Evolutionary conservation across 2,113 vertebrate genomes (phyloP), one percentile per base, ranked within the genome.

Genomic region (Corydoras maculifer): DNA sequence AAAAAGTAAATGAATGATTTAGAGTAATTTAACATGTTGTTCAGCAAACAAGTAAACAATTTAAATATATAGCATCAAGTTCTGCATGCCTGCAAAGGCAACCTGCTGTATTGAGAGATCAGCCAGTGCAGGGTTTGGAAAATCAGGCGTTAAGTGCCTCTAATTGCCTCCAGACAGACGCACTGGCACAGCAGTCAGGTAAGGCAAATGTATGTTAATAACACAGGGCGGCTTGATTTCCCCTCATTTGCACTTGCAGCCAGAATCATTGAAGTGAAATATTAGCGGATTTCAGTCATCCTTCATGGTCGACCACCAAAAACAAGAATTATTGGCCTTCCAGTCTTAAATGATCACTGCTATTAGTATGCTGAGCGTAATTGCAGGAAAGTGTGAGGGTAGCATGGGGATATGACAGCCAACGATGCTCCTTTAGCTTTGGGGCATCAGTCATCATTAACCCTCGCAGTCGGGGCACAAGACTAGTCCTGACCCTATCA

Each of bases 371-470:
- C 67, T 54, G 25, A 61, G 43, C 73, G 72, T 85, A 84, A 87
- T 58, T 78, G 67, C 49, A 49, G 65, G 79, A 78, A 84, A 88
- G 77, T 65, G 79, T 78, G 84, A 25, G 18, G 18, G 18, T 25
- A 25, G 51, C 1, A 68, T 15, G 4, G 64, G 82, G 81, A 86
- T 86, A 79, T 87, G 79, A 84, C 83, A 84, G 84, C 73, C 78
- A 51, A 77, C 69, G 80, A 69, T 81, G 87, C 86, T 85, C 84
- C 86, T 88, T 86, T 90, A 83, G 80, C 78, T 83, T 84, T 86
- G 70, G 15, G 74, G 67, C 87, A 92, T 92, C 91, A 91, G 78
- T 93, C 91, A 92, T 90, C 87, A 91, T 92, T 92, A 92, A 90
- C 88, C 87, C 60, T 32, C 43, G 35, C n/a, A 77, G 83, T 86